Evolutionary conservation across 2,113 vertebrate genomes (phyloP), one percentile per base, ranked within the genome.

Genomic region (Amblyopsis rosae): DNA sequence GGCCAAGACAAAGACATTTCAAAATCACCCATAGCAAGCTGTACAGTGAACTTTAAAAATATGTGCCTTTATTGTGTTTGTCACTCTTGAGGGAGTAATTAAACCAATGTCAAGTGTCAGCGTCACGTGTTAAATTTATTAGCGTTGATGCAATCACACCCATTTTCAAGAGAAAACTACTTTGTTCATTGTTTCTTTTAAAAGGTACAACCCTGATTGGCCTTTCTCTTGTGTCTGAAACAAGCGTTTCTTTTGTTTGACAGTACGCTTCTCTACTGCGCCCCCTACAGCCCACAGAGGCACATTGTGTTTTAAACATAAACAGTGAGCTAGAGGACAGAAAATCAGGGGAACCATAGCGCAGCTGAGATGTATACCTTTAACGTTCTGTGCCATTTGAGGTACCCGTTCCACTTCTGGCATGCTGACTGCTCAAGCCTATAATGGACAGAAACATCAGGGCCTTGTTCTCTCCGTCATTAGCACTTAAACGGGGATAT

Each of bases 401-500:
- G 35, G 35, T 7, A 41, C 35, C 35, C 7, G 4, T 7, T 41
- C 5, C 35, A 41, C 35, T 1, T 8, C 35, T 55, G 59, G 49
- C 53, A 69, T 59, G 67, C 46, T 56, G 67, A 62, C 67, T 3
- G 65, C 68, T 50, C 59, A 66, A 62, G 54, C 67, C 33, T 64
- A 64, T 75, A 69, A 26, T 26, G n/a, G 53, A 55, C 16, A 19
- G 49, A 50, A 50, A 63, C 51, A 72, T 3, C 74, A 58, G 45
- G 60, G 15, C n/a, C 58, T 83, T 72, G 55, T 26, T 26, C 26
- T 26, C 26, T 26, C 26, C 26, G 15, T 68, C 9, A 4, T 17
- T 17, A 86, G 86, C 83, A 86, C 87, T 88, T 89, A 80, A 68
- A 65, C 56, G 17, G 50, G 58, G 65, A 71, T 73, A 54, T 78